Percentiles rank a stretch among this genome's conserved stretches.
Evolutionary conservation across 2,888 invertebrate species (phyloP).

Genomic region (Amitus sp.): DNA sequence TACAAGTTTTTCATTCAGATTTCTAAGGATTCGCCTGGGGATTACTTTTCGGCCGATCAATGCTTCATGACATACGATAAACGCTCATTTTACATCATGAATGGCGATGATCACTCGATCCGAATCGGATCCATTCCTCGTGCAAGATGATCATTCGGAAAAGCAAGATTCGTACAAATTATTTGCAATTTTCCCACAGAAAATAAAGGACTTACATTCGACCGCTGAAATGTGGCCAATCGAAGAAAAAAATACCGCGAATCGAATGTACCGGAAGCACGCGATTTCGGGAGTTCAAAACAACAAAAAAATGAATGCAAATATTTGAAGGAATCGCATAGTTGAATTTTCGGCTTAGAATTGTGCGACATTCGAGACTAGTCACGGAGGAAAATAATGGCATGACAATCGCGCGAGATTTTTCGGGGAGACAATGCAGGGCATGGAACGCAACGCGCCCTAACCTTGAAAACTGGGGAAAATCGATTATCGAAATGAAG

Average conservation of each 20-base stretch:
- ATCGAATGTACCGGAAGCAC: neutral
- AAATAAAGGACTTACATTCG: no score
- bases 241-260: no score
- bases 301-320: neutral
- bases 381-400: constrained; percentile 14
- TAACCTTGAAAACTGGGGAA: constrained; percentile 39
- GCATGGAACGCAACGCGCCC: constrained; percentile 14
- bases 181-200: no score
- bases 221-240: no score
- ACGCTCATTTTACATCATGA: neutral
- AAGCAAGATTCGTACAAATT: no score
- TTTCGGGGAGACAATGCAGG: constrained; percentile 2
- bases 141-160: no score
- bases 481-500: constrained; percentile 8
- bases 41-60: no score
- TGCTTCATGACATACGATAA: neutral
- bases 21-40: no score
- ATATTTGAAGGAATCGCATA: neutral
- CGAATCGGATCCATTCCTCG: no score
- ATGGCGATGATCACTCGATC: neutral
- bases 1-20: constrained; percentile 16
- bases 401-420: constrained; percentile 25
- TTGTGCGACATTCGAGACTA: constrained; percentile 11
- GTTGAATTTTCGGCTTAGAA: neutral
- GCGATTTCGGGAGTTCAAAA: no score